These are phyloP conservation scores for Serripes groenlandicus DNA, from an alignment of 2,888 invertebrate genomes.

Conservation along the genomic window DNA sequence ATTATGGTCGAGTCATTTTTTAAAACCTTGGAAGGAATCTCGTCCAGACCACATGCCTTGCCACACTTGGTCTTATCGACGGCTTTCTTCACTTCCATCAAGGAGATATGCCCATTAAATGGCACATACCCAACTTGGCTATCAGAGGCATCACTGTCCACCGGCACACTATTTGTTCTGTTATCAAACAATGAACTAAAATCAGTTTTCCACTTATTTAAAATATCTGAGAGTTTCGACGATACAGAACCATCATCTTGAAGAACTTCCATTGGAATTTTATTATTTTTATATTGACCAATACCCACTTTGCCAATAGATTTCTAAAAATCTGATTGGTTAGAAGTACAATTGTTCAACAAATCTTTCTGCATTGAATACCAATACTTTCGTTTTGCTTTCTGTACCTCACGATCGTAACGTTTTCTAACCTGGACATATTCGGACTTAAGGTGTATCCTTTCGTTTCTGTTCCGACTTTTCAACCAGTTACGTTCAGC, in stretches of 20 bases:
- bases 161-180: not conserved
- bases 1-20: slow-evolving; percentile 32
- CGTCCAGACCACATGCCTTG: slow-evolving; percentile 40
- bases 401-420: slow-evolving; percentile 20
- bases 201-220: slow-evolving; percentile 35
- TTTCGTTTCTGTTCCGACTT: not conserved
- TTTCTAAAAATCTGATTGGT: slow-evolving; percentile 35
- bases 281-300: slow-evolving; percentile 10
- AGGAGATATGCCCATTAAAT: slow-evolving; percentile 18
- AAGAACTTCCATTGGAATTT: slow-evolving; percentile 21
- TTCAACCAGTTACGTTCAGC: slow-evolving; percentile 3
- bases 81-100: slow-evolving; percentile 19
- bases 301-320: slow-evolving; percentile 45
- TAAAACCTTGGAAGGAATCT: slow-evolving; percentile 31
- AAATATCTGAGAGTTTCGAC: not conserved
- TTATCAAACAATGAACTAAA: slow-evolving; percentile 28
- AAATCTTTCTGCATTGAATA: slow-evolving; percentile 20
- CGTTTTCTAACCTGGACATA: not conserved
- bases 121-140: not conserved
- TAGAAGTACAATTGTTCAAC: slow-evolving; percentile 5
- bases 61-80: slow-evolving; percentile 27
- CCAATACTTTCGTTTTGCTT: slow-evolving; percentile 18
- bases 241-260: slow-evolving; percentile 23
- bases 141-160: not conserved
- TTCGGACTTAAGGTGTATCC: not conserved